Evolutionary conservation across 30 jellyfish, hydroid and myxozoan genomes (phyloP).

Genomic region (Chrysaora quinquecirrha): DNA sequence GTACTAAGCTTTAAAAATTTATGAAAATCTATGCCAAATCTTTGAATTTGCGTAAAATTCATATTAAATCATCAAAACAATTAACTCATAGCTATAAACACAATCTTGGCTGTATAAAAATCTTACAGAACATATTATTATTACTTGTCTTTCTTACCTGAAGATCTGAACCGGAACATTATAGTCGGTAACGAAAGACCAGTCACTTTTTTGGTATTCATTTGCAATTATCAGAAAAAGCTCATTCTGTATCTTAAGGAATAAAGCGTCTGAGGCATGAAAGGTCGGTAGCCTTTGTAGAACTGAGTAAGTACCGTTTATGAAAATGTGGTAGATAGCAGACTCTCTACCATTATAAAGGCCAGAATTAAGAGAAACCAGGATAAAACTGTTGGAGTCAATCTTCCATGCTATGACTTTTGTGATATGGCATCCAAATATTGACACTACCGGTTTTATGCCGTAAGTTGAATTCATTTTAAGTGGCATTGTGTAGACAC

Average conservation of each 20-base stretch:
- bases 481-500: slow-evolving; percentile 42
- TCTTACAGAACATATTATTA: no score
- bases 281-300: slow-evolving; percentile 50
- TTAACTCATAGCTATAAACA: not conserved
- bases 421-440: slow-evolving; percentile 31
- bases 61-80: not conserved
- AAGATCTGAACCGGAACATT: slow-evolving; percentile 76
- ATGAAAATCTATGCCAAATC: not conserved
- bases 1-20: not conserved
- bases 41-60: not conserved
- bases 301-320: slow-evolving; percentile 11
- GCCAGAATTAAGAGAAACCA: slow-evolving; percentile 30
- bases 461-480: not conserved
- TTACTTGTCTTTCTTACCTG: slow-evolving; percentile 67
- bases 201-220: slow-evolving; percentile 52
- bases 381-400: slow-evolving; percentile 3
- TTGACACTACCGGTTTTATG: slow-evolving; percentile 3
- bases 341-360: slow-evolving; percentile 65
- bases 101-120: not conserved
- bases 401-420: slow-evolving; percentile 31
- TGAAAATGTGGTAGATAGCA: slow-evolving; percentile 12
- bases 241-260: slow-evolving; percentile 26
- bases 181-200: slow-evolving; percentile 34
- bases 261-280: slow-evolving; percentile 42
- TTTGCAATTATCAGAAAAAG: slow-evolving; percentile 73